Conservation (phyloP, 2,113 vertebrate species). For the Struthio camelus region DNA sequence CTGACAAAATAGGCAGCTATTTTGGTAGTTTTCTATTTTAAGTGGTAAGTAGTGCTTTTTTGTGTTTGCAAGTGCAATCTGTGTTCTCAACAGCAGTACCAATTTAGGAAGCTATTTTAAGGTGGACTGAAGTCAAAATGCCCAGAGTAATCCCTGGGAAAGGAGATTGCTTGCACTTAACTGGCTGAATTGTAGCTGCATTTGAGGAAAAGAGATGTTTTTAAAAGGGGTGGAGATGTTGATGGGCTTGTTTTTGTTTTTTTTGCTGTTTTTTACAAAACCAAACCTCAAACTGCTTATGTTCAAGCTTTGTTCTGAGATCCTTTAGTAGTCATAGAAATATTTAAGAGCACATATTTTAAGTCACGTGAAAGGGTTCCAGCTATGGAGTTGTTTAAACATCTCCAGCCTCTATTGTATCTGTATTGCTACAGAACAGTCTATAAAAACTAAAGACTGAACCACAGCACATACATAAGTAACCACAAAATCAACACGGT, state of each 20-base stretch:
- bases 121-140: background rate
- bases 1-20: background rate
- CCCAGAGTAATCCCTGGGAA: background rate
- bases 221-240: background rate
- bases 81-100: background rate
- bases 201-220: background rate
- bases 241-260: too few species aligned
- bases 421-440: background rate
- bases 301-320: slow-evolving; percentile 9
- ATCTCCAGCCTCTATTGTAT: background rate
- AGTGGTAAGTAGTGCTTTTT: background rate
- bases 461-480: background rate
- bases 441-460: background rate
- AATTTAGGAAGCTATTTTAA: background rate
- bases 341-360: slow-evolving; percentile 12
- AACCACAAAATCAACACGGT: background rate
- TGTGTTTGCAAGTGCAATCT: background rate
- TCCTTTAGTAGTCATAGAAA: background rate
- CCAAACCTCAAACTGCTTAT: background rate
- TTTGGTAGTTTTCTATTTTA: background rate
- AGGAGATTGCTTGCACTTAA: background rate
- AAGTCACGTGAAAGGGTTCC: background rate
- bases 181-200: background rate
- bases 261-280: too few species aligned
- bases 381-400: background rate